phyloP scores from a whole-genome alignment of 2,888 invertebrate species.

The Falcaria lacertinaria region DNA sequence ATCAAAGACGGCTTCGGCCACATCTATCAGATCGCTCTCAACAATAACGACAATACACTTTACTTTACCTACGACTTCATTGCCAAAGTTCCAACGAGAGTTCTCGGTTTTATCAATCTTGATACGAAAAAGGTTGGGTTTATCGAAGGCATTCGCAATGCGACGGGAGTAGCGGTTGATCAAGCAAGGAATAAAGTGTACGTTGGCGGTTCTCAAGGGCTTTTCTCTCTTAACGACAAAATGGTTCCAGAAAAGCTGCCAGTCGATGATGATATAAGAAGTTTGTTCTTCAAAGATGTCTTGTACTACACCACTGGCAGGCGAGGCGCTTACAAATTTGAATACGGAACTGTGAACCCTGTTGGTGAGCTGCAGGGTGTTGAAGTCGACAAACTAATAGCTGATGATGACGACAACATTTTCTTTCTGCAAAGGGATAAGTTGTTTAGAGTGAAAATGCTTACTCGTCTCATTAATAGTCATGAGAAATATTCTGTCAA shows the following conservation, averaged over 20 bases:
- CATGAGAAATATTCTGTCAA: no score
- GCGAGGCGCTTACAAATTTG: constrained; percentile 51
- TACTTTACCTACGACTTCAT: constrained; percentile 62
- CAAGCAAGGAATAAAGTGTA: constrained; percentile 49
- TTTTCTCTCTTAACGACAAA: constrained; percentile 48
- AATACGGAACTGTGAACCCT: constrained; percentile 38
- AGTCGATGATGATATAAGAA: constrained; percentile 46
- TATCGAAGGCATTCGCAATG: constrained; percentile 57
- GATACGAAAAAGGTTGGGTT: constrained; percentile 36
- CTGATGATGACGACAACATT: constrained; percentile 59
- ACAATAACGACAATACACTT: constrained; percentile 50
- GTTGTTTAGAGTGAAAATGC: constrained; percentile 51
- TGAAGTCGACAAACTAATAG: constrained; percentile 43
- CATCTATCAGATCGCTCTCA: constrained; percentile 47
- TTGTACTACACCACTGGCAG: constrained; percentile 49
- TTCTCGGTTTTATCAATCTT: constrained; percentile 46
- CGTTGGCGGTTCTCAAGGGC: constrained; percentile 55
- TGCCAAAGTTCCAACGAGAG: constrained; percentile 32
- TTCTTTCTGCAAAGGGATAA: constrained; percentile 46
- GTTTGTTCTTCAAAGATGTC: constrained; percentile 49
- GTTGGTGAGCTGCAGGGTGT: constrained; percentile 44
- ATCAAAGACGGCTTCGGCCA: constrained; percentile 59
- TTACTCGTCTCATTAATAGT: constrained; percentile 47
- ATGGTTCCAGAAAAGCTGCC: constrained; percentile 52
- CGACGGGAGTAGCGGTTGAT: constrained; percentile 56